Base-by-base conservation (phyloP, 64 coral and sea anemone genomes). In the Astreopora myriophthalma region DNA sequence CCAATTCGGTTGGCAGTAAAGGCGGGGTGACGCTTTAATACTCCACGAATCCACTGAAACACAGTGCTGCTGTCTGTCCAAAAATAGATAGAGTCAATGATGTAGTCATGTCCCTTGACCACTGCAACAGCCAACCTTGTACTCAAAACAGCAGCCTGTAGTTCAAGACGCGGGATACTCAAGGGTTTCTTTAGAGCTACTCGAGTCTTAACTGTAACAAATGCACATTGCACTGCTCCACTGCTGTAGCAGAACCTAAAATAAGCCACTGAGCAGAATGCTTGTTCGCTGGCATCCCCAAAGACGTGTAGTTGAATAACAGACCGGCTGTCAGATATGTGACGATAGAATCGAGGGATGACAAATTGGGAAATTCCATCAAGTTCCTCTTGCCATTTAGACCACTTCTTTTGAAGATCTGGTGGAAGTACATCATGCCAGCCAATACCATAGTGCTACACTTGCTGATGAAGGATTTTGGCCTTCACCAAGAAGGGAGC, bases 21-120 rank as follows among this genome's bases (percentile, higher is more conserved):
- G 46, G 29, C 44, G 17, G 84, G 84, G 63, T 86, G 22, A 13
- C 84, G 37, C 19, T 79, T 32, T 14, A 11, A 79, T 27, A 33
- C 48, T 32, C 48, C 49, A n/a, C 48, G 48, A 80, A 33, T 31
- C 76, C 76, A 80, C 76, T 80, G 76, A 58, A 80, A 80, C 29
- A 58, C 75, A 79, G 48, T 58, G 23, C 75, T 79, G 28, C 44
- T 79, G 29, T 80, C 76, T 20, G 76, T 60, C 30, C 76, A 60
- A 5, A 58, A 34, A 34, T 80, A 80, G 48, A 27, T 60, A 58
- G 46, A 80, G 48, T 60, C 76, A 55, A 72, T 49, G 44, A 48
- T 51, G 30, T 70, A 48, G 44, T 86, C 66, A 86, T 86, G 84
- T 71, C 72, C 84, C 84, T 72, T 52, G 17, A 71, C 22, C 16